Evolutionary conservation across 2,888 invertebrate species (phyloP).

Genomic region (Alloscopus bannaensis): DNA sequence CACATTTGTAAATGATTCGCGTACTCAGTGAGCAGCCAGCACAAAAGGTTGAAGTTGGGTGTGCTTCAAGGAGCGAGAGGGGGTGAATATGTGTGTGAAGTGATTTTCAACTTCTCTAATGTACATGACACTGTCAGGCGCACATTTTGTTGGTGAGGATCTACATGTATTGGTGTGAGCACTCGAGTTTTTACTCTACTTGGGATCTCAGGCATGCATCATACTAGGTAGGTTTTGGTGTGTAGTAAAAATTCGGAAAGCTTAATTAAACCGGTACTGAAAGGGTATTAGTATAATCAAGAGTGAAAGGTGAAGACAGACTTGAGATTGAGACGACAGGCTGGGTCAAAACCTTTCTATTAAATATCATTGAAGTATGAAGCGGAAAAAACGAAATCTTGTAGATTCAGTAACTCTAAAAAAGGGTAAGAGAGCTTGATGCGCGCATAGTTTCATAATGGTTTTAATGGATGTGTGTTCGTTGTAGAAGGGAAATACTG

Average conservation of each 20-base stretch:
- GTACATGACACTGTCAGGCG: slow-evolving; percentile 7
- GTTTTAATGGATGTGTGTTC: slow-evolving; percentile 15
- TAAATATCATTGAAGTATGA: slow-evolving; percentile 40
- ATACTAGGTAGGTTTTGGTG: background rate
- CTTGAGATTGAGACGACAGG: slow-evolving; percentile 62
- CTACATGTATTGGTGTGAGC: background rate
- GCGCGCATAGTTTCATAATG: slow-evolving; percentile 11
- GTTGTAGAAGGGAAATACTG: background rate
- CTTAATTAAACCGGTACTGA: slow-evolving; percentile 66
- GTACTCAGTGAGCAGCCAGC: too few relatives aligned
- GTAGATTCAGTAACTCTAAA: background rate
- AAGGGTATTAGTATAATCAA: slow-evolving; percentile 70
- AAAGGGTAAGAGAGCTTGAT: background rate
- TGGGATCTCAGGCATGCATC: slow-evolving; percentile 23
- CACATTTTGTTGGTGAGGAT: too few relatives aligned
- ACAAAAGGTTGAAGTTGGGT: slow-evolving; percentile 4
- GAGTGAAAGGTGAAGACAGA: slow-evolving; percentile 69
- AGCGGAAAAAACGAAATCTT: background rate
- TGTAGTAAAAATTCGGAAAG: slow-evolving; percentile 50
- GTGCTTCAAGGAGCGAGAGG: too few relatives aligned
- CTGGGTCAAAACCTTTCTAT: slow-evolving; percentile 68
- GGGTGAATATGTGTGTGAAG: slow-evolving; percentile 10
- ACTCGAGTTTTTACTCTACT: slow-evolving; percentile 16
- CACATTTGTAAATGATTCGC: background rate
- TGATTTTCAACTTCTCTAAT: too few relatives aligned